A percentile compares a stretch with the other conserved stretches of the same genome.
phyloP scores from a whole-genome alignment of 2,797 vertebrate genomes.

The Parauchenoglanis ngamensis region DNA sequence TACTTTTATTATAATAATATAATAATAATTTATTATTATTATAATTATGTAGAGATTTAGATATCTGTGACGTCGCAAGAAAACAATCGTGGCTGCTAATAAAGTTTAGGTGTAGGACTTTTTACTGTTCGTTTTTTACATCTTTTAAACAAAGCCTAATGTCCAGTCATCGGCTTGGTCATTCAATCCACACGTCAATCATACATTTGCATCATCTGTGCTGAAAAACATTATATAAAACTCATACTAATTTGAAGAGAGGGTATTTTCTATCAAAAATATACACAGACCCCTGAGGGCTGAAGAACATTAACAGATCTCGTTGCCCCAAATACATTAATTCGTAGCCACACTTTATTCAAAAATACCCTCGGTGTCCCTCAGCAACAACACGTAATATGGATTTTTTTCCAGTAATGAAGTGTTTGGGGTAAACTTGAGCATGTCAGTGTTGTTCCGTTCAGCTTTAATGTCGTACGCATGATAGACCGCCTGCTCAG shows the following conservation, averaged over 20 bases:
- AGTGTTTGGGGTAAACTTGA: neutral
- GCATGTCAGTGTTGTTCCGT: neutral
- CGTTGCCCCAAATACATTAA: neutral
- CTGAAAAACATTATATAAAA: neutral
- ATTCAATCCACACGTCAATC: neutral
- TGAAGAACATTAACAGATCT: neutral
- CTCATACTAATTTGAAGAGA: neutral
- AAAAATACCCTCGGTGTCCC: neutral
- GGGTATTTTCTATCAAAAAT: neutral
- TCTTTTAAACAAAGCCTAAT: too few species aligned
- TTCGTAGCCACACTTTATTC: neutral
- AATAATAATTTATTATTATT: too few species aligned
- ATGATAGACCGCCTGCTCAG: neutral
- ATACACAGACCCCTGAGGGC: neutral
- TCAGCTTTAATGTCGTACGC: neutral
- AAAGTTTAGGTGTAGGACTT: too few species aligned
- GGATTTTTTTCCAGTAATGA: neutral
- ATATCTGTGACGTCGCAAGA: too few species aligned
- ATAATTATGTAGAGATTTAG: too few species aligned
- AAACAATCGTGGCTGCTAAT: too few species aligned
- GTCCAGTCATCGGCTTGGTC: too few species aligned
- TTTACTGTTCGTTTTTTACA: too few species aligned
- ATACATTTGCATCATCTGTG: neutral
- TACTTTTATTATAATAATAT: too few species aligned
- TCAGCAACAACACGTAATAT: neutral